Percentiles rank a stretch among this genome's conserved stretches.
Evolutionary conservation across 2,888 invertebrate genomes (phyloP).

Genomic region (Zygothrica quintamaculata): DNA sequence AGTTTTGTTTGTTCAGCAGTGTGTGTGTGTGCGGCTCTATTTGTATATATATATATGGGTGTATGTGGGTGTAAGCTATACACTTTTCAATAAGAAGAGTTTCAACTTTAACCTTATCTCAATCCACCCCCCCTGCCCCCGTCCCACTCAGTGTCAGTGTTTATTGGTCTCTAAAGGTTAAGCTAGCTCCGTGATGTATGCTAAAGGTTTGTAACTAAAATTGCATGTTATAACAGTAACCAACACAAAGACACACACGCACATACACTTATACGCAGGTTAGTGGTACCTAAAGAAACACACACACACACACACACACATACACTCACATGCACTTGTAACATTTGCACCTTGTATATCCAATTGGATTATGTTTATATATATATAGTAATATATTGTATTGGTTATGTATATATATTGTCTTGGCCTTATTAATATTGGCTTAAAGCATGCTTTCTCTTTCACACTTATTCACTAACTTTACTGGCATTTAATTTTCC

Average conservation of each 20-base stretch:
- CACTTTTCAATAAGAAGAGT: neutral
- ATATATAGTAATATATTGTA: conserved; percentile 1
- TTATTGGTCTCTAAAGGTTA: conserved; percentile 52
- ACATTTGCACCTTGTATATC: conserved; percentile 1
- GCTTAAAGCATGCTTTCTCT: conserved; percentile 42
- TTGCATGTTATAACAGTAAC: no score
- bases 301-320: conserved; percentile 9
- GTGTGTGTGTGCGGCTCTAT: conserved; percentile 36
- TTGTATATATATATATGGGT: conserved; percentile 6
- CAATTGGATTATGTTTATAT: neutral
- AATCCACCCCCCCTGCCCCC: neutral
- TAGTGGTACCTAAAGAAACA: conserved; percentile 42
- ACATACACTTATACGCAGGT: conserved; percentile 46
- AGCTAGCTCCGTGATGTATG: conserved; percentile 50
- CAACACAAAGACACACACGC: conserved; percentile 14
- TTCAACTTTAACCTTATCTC: no score
- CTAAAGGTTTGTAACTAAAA: conserved; percentile 74
- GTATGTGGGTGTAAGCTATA: conserved; percentile 10
- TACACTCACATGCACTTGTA: conserved; percentile 2
- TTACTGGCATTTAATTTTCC: conserved; percentile 76
- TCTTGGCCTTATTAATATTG: conserved; percentile 19
- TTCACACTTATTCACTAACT: conserved; percentile 48
- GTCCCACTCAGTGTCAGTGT: conserved; percentile 30
- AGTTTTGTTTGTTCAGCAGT: conserved; percentile 40
- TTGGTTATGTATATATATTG: conserved; percentile 13